phyloP scores from a whole-genome alignment of 1,140 invertebrate species.

The Diachasma alloeum region DNA sequence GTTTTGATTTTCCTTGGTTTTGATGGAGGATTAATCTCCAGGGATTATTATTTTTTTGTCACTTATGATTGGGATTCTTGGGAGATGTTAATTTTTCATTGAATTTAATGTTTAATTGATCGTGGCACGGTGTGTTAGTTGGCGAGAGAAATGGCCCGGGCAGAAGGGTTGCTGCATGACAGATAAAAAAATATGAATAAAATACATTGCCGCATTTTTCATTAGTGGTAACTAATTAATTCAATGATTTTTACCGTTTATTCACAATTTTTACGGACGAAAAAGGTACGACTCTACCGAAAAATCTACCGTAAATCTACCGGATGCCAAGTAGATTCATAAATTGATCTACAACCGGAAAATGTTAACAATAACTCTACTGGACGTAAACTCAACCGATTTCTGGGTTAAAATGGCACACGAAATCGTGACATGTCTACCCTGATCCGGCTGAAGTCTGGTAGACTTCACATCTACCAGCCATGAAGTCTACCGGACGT shows the following conservation, averaged over 20 bases:
- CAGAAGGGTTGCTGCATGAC: slow-evolving; percentile 59
- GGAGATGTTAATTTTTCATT: slow-evolving; percentile 58
- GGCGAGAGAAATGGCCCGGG: slow-evolving; percentile 55
- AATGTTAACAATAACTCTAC: no score
- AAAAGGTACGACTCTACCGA: no score
- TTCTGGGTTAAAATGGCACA: no score
- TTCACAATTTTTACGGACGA: neutral
- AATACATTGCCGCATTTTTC: slow-evolving; percentile 56
- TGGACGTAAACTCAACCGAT: no score
- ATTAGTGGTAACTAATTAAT: slow-evolving; percentile 64
- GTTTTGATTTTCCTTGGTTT: slow-evolving; percentile 47
- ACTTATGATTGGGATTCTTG: slow-evolving; percentile 45
- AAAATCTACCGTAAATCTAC: no score
- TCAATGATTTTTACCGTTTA: slow-evolving; percentile 36
- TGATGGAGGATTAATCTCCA: slow-evolving; percentile 41
- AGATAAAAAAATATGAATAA: neutral
- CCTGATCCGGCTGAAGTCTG: no score
- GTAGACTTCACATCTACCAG: no score
- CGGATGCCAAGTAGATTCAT: no score
- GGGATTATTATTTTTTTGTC: slow-evolving; percentile 30
- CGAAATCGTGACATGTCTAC: no score
- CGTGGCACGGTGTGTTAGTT: slow-evolving; percentile 65
- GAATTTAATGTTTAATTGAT: slow-evolving; percentile 61
- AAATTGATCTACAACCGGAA: no score
- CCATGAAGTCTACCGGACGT: no score